Conservation (phyloP, 2,888 invertebrate species). For the Tubiluchus corallicola region DNA sequence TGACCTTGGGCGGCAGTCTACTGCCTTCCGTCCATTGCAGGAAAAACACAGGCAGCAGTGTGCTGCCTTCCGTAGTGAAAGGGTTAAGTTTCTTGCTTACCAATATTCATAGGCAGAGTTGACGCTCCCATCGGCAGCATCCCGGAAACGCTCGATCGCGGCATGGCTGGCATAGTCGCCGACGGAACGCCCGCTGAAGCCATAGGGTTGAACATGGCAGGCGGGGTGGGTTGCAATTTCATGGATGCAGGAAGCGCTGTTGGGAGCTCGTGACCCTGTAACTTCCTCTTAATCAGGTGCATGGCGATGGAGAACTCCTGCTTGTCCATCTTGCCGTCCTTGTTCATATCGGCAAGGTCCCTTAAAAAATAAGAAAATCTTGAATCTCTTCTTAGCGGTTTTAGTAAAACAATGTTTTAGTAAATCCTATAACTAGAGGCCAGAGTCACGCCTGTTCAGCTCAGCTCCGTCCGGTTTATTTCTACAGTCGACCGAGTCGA, state of each 20-base stretch:
- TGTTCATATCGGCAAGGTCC: slow-evolving; percentile 77
- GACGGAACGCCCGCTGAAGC: slow-evolving; percentile 7
- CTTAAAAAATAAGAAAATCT: slow-evolving; percentile 25
- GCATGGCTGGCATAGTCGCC: slow-evolving; percentile 10
- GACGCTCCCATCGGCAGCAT: too few species aligned
- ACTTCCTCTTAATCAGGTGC: slow-evolving; percentile 80
- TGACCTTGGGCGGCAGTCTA: too few species aligned
- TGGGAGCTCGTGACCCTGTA: slow-evolving; percentile 78
- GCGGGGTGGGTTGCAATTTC: slow-evolving; percentile 23
- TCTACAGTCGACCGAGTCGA: too few species aligned
- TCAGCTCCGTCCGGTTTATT: too few species aligned
- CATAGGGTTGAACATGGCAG: slow-evolving; percentile 20
- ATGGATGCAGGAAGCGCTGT: slow-evolving; percentile 53
- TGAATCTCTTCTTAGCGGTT: too few species aligned
- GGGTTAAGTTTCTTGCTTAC: too few species aligned
- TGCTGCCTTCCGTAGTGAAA: too few species aligned
- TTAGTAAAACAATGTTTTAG: too few species aligned
- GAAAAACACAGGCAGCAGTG: too few species aligned
- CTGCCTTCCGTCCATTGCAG: too few species aligned
- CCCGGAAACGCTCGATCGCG: slow-evolving; percentile 13
- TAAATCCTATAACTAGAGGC: too few species aligned
- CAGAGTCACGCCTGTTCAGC: not conserved
- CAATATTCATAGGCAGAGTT: too few species aligned
- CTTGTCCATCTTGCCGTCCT: slow-evolving; percentile 78
- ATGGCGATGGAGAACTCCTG: slow-evolving; percentile 95